These are phyloP conservation scores for Cathartes aura DNA, from an alignment of 2,113 vertebrate species.

Conservation along the genomic window DNA sequence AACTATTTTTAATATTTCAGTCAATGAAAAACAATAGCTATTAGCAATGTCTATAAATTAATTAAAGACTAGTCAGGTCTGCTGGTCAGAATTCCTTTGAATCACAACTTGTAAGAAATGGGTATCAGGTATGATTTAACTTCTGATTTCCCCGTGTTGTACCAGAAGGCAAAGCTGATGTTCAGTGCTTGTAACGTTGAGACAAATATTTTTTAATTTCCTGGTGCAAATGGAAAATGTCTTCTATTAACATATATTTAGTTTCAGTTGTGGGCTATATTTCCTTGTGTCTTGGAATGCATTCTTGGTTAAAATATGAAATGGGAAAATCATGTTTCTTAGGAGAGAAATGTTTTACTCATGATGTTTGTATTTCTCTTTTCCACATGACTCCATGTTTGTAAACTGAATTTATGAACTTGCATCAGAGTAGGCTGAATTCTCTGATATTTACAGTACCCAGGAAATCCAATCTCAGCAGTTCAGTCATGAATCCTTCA, in stretches of 20 bases:
- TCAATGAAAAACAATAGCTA: not conserved
- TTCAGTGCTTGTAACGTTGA: not conserved
- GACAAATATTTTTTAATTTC: not conserved
- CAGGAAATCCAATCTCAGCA: not conserved
- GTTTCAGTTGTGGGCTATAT: not conserved
- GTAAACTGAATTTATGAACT: slow-evolving; percentile 50
- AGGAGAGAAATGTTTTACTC: not conserved
- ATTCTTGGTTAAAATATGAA: not conserved
- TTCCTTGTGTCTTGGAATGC: not conserved
- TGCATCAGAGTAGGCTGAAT: slow-evolving; percentile 1
- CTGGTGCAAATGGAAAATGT: not conserved
- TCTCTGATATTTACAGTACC: slow-evolving; percentile 34
- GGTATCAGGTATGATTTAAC: not conserved
- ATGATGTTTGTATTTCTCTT: not conserved
- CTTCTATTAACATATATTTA: not conserved
- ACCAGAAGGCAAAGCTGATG: not conserved
- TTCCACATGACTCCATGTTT: not conserved
- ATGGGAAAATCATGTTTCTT: not conserved
- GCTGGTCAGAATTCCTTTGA: not conserved
- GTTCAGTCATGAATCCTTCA: slow-evolving; percentile 42
- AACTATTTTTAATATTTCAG: not conserved
- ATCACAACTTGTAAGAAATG: not conserved
- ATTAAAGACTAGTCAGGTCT: not conserved
- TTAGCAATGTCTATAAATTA: not conserved
- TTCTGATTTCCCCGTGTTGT: not conserved